Evolutionary conservation across 2,888 invertebrate species (phyloP), one percentile per base, ranked within the genome.

Genomic region (Calliopum simillimum): DNA sequence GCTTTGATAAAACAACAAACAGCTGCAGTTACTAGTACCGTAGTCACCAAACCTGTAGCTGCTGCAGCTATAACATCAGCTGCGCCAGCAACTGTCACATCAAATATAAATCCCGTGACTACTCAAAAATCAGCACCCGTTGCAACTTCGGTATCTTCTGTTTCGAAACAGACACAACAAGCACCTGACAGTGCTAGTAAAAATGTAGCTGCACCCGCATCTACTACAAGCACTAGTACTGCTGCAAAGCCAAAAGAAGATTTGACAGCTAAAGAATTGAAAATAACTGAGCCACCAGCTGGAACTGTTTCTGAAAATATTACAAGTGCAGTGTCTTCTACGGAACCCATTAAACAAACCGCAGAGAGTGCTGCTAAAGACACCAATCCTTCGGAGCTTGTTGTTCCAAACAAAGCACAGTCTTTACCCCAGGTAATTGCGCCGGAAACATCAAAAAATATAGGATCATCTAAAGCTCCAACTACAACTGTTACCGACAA

Each of bases 1-100:
- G 75, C 80, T 49, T 72, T 79, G 41, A 79, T 78, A 66, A 62
- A 66, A 46, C 61, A 63, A 65, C 74, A 61, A 43, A 68, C 61
- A 59, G 33, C 62, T 49, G 49, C 49, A 55, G 43, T 11, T 13
- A 58, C 68, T 49, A 64, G 23, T 41, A 44, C 16, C 5, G 16
- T 58, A 64, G 1, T 53, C 6, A 11, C 65, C 14, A 75, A 73
- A 67, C 11, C 41, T 53, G 25, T 58, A 23, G 43, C n/a, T 16
- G 5, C 51, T 19, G 71, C 71, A 55, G 73, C 8, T 33, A 33
- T n/a, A 33, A 11, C 64, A 25, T 25, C 66, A 25, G 19, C 53
- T 23, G 49, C 62, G 21, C 3, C 49, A 21, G n/a, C 47, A 71
- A 11, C 23, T 58, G 47, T 25, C 47, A 59, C 51, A 44, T 41